Percentiles rank a stretch among this genome's conserved stretches.
These are phyloP conservation scores for Caenorhabditis imperialis DNA, from an alignment of 2,888 invertebrate genomes.

Conservation along the genomic window DNA sequence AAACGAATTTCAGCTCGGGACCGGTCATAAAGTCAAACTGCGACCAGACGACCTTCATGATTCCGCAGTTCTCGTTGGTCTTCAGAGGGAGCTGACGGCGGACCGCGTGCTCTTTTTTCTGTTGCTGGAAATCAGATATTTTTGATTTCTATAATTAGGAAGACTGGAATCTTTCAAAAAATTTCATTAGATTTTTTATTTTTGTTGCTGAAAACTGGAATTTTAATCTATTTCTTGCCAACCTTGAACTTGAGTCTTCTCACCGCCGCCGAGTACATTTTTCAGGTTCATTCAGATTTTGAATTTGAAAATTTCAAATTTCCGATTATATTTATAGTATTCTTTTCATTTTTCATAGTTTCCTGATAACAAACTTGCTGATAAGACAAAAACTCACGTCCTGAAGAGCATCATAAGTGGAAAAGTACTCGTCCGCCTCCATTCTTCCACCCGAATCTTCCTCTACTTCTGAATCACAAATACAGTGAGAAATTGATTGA, in stretches of 20 bases:
- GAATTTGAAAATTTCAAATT: conserved; percentile 12
- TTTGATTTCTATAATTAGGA: conserved; percentile 1
- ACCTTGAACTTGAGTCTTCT: conserved; percentile 52
- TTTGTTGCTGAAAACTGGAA: too few relatives aligned
- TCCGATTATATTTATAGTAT: conserved; percentile 14
- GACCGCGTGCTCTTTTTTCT: conserved; percentile 51
- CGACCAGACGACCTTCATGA: conserved; percentile 75
- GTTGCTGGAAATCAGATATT: conserved; percentile 44
- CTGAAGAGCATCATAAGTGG: conserved; percentile 67
- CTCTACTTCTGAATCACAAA: too few relatives aligned
- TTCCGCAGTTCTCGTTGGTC: conserved; percentile 62
- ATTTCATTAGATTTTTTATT: neutral
- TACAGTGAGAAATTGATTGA: neutral
- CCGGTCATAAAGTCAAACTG: conserved; percentile 76
- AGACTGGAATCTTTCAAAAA: neutral
- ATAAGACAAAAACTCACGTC: conserved; percentile 54
- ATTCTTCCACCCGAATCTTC: conserved; percentile 23
- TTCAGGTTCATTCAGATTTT: too few relatives aligned
- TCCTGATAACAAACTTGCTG: conserved; percentile 20
- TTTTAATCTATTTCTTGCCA: too few relatives aligned
- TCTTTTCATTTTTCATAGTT: conserved; percentile 14
- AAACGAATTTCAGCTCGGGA: conserved; percentile 73
- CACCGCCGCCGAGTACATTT: conserved; percentile 43
- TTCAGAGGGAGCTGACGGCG: conserved; percentile 55
- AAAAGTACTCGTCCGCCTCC: conserved; percentile 70